Evolutionary conservation across 1,140 invertebrate species (phyloP).

Genomic region (Heliothis virescens): DNA sequence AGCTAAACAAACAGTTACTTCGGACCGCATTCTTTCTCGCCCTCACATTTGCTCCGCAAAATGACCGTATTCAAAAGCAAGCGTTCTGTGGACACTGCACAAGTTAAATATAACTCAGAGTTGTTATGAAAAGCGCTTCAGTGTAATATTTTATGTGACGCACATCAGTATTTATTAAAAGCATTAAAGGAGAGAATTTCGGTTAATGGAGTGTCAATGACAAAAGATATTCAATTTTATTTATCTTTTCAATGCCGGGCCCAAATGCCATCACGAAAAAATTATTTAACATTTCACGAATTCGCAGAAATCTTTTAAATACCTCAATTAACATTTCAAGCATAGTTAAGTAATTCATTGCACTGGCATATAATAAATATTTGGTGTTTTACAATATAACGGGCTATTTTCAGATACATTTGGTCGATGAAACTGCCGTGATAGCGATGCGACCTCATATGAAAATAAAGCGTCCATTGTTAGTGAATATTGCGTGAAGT

Average conservation of each 20-base stretch:
- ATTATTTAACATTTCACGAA: constrained; percentile 24
- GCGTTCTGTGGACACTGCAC: background rate
- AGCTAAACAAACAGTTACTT: constrained; percentile 18
- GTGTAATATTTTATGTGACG: constrained; percentile 11
- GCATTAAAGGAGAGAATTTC: constrained; percentile 1
- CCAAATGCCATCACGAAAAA: background rate
- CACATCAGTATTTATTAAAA: constrained; percentile 20
- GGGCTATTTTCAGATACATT: constrained; percentile 60
- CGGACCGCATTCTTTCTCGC: constrained; percentile 5
- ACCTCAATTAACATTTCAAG: constrained; percentile 49
- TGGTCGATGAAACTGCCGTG: constrained; percentile 62
- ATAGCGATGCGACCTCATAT: constrained; percentile 61
- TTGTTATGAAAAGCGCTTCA: constrained; percentile 10
- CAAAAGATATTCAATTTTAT: background rate
- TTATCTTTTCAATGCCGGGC: background rate
- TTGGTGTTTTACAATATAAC: constrained; percentile 61
- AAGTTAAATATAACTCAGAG: constrained; percentile 35
- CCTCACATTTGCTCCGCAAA: constrained; percentile 18
- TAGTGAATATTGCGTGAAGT: constrained; percentile 45
- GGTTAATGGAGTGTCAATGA: constrained; percentile 29
- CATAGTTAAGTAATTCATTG: constrained; percentile 56
- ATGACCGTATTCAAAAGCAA: constrained; percentile 21
- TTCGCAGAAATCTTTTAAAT: constrained; percentile 13
- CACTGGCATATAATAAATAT: constrained; percentile 47
- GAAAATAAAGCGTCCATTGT: constrained; percentile 58